Evolutionary conservation across 2,113 vertebrate genomes (phyloP), one percentile per base, ranked within the genome.

Genomic region (Amia ocellicauda): DNA sequence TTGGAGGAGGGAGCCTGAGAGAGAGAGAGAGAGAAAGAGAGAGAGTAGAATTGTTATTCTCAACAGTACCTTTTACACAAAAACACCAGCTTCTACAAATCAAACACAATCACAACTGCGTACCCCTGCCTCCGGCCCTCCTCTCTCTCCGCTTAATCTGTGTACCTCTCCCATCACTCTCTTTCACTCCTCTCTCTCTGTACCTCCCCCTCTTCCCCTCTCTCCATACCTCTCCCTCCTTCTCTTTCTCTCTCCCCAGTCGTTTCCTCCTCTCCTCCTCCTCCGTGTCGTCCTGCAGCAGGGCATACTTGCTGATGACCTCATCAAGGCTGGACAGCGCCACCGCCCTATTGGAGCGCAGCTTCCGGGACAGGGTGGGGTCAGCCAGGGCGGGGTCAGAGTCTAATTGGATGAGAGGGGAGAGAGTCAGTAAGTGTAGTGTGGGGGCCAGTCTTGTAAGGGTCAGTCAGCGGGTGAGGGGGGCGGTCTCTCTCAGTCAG

Each of bases 301-400:
- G 28, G 0, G 93, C 81, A 0, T 86, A 97, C 67, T 87, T 94
- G 26, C 68, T 72, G 72, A 95, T 92, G 69, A 97, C 82, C 0
- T 89, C 84, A n/a, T 94, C 91, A 58, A 97, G 78, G 0, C 73
- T 85, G 56, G 58, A 72, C 42, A 91, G 27, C 0, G 91, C 90
- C 58, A 85, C 3, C 10, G 77, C 79, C 11, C 92, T 77, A 76
- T 97, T 97, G 0, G 81, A 71, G 11, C 89, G 86, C 49, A 97
- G 87, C 54, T 83, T 85, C 16, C 74, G 84, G 3, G 82, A 61
- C 17, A 97, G 70, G 0, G 60, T 19, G 0, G 58, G 1, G 70
- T 94, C 88, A 0, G 20, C 17, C 17, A 91, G 74, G 1, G 94
- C 94, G 0, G 94, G 94, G 73, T 97, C 94, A 1, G 62, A 2